A percentile compares a stretch with the other conserved stretches of the same genome.
Evolutionary conservation across 1,140 invertebrate genomes (phyloP).

Genomic region (Heliothis virescens): DNA sequence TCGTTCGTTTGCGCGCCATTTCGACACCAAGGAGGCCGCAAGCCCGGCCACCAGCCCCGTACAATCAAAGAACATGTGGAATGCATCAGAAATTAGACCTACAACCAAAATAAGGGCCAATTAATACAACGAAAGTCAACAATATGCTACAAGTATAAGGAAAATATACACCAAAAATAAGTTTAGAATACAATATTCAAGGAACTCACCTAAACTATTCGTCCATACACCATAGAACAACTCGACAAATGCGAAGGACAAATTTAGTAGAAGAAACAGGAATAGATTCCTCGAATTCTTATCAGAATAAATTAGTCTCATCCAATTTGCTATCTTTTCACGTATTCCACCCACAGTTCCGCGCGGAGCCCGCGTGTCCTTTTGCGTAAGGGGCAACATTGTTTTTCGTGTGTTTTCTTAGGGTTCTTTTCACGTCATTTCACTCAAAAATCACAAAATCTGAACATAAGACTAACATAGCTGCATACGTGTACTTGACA

Average conservation of each 20-base stretch:
- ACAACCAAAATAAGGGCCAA: constrained; percentile 60
- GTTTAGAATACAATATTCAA: background rate
- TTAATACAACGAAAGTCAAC: background rate
- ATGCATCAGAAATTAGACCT: constrained; percentile 98
- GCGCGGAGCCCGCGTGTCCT: constrained; percentile 87
- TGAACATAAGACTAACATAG: constrained; percentile 60
- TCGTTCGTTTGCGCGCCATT: constrained; percentile 97
- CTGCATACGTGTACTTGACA: constrained; percentile 83
- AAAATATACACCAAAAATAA: background rate
- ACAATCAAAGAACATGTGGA: constrained; percentile 99
- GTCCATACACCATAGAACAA: constrained; percentile 98
- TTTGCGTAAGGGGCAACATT: constrained; percentile 93
- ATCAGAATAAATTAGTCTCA: constrained; percentile 97
- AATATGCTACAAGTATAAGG: constrained; percentile 22
- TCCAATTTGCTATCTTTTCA: constrained; percentile 91
- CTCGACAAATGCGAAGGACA: constrained; percentile 98
- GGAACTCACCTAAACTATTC: constrained; percentile 93
- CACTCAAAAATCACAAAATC: constrained; percentile 66
- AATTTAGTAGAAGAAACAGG: constrained; percentile 96
- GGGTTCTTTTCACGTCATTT: constrained; percentile 76
- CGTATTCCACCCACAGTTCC: constrained; percentile 88
- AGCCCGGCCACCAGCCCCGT: constrained; percentile 97
- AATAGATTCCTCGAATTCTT: constrained; percentile 97
- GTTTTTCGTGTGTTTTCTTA: constrained; percentile 66
- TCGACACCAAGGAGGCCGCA: constrained; percentile 96